phyloP scores from a whole-genome alignment of 2,797 vertebrate species.

The Champsocephalus esox region DNA sequence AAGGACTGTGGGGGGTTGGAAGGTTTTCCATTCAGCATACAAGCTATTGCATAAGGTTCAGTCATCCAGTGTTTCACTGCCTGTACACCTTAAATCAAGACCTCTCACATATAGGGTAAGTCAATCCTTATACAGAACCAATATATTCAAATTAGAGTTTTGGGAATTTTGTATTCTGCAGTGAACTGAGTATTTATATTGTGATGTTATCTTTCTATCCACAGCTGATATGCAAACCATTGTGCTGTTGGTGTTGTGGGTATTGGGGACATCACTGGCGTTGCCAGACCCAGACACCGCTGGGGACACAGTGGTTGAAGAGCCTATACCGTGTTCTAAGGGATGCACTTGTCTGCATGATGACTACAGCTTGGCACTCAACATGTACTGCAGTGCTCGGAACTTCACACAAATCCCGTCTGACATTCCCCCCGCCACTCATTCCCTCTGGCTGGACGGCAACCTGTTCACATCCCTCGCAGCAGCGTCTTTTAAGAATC shows the following conservation, averaged over 20 bases:
- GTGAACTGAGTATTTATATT: constrained; percentile 3
- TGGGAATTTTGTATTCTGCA: background rate
- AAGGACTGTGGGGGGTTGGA: constrained; percentile 65
- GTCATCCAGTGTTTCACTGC: constrained; percentile 68
- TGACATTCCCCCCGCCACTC: constrained; percentile 83
- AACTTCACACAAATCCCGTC: constrained; percentile 88
- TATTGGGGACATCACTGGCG: constrained; percentile 77
- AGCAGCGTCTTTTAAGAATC: constrained; percentile 85
- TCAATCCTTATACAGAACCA: background rate
- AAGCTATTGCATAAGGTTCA: constrained; percentile 75
- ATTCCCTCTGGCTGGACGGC: constrained; percentile 92
- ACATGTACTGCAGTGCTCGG: constrained; percentile 91
- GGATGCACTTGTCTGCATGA: constrained; percentile 89
- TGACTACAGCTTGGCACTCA: constrained; percentile 89
- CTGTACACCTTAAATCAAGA: constrained; percentile 56
- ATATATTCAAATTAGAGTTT: background rate
- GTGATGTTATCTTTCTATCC: constrained; percentile 34
- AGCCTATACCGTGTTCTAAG: constrained; percentile 85
- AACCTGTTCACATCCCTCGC: constrained; percentile 90
- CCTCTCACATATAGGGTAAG: constrained; percentile 74
- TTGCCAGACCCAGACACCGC: constrained; percentile 74
- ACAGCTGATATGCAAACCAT: constrained; percentile 81
- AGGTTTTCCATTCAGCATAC: constrained; percentile 70
- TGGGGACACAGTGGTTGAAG: constrained; percentile 68
- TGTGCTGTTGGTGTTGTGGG: constrained; percentile 78